Conservation (phyloP, 2,797 vertebrate species). For the Sebastolobus altivelis region DNA sequence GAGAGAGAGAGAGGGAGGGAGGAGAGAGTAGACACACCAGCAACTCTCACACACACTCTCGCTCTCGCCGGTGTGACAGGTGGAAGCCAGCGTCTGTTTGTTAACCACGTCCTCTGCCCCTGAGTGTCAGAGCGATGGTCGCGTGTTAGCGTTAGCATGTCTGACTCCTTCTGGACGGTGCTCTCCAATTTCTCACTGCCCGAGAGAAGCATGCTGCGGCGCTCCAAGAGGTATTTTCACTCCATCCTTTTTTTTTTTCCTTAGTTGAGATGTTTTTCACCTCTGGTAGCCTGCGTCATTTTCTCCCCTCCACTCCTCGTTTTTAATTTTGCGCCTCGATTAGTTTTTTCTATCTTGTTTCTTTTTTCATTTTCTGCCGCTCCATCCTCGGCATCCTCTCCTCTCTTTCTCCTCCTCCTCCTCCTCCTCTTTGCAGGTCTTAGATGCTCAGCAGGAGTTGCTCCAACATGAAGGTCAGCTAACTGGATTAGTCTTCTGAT, state of each 20-base stretch:
- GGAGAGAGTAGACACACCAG: constrained; percentile 9
- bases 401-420: not conserved
- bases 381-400: not conserved
- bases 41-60: constrained; percentile 22
- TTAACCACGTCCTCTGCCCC: constrained; percentile 16
- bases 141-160: constrained; percentile 86
- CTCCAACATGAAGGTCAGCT: constrained; percentile 52
- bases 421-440: constrained; percentile 10
- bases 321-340: not conserved
- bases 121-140: constrained; percentile 80
- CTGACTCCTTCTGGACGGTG: constrained; percentile 93
- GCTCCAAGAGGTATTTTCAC: constrained; percentile 87
- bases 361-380: not conserved
- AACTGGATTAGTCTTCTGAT: constrained; percentile 22
- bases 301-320: not conserved
- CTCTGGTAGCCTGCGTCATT: not conserved
- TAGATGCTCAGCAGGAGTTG: constrained; percentile 50
- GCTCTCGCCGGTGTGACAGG: constrained; percentile 57
- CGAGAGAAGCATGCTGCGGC: constrained; percentile 91
- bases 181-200: constrained; percentile 93
- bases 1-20: not conserved
- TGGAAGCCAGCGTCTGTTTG: constrained; percentile 49
- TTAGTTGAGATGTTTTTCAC: not conserved
- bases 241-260: not conserved
- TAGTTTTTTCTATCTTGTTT: not conserved